Evolutionary conservation across 2,113 vertebrate genomes (phyloP), one percentile per base, ranked within the genome.

Genomic region (Hemichromis elongatus): DNA sequence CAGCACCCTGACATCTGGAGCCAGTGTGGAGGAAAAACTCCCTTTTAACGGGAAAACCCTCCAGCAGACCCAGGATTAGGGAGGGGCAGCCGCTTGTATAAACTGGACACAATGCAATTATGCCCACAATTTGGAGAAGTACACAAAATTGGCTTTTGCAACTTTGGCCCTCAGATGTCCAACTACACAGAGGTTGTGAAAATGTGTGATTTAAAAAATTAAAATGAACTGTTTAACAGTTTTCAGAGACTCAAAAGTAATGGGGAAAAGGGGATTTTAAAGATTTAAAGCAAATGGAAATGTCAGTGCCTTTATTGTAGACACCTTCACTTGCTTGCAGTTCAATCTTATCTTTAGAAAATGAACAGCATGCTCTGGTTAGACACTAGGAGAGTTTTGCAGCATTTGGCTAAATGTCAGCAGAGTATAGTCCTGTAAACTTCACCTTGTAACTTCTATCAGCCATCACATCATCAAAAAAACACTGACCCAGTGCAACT

Each of bases 51-150:
- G n/a, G n/a, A n/a, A n/a, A n/a, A n/a, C n/a, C n/a, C n/a, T n/a
- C n/a, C n/a, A n/a, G n/a, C n/a, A n/a, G n/a, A n/a, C n/a, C n/a
- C n/a, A n/a, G n/a, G n/a, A n/a, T n/a, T n/a, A n/a, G n/a, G n/a
- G n/a, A n/a, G n/a, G n/a, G n/a, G n/a, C n/a, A n/a, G n/a, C n/a
- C n/a, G n/a, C n/a, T 6, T 18, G 35, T 55, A 24, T 42, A 21
- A 68, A 42, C 21, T 3, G 3, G 30, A 55, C 18, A 50, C 24
- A 19, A 12, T 53, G 84, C 21, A 82, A 86, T 28, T 30, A 7
- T 35, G 19, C 5, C 78, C 80, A 75, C 79, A 89, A 21, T 73
- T 57, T 82, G 28, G 28, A 85, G 79, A 87, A 87, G 75, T 82
- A n/a, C 26, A 5, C 37, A 50, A 12, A 37, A n/a, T 9, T 52